Evolutionary conservation across 2,797 vertebrate genomes (phyloP).

Genomic region (Anguilla pacifica): DNA sequence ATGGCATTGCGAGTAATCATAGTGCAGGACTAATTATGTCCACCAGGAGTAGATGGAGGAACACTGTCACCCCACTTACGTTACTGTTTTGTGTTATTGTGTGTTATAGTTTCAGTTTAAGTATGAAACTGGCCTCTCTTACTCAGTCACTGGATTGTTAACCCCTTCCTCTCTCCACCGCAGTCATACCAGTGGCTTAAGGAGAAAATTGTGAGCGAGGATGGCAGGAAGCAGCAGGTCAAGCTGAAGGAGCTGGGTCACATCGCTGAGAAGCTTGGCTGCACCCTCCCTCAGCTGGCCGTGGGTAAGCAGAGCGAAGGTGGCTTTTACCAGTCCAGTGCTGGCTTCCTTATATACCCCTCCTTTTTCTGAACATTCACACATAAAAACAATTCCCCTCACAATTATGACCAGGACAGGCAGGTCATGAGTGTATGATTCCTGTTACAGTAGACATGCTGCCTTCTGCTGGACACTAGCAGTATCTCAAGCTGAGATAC

Average conservation of each 20-base stretch:
- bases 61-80: not conserved
- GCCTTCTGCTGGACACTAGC: conserved; percentile 20
- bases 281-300: conserved; percentile 94
- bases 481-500: not conserved
- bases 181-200: conserved; percentile 99
- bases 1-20: not conserved
- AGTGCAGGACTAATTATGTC: not conserved
- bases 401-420: not conserved
- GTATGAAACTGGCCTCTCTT: not conserved
- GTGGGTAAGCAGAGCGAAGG: conserved; percentile 78
- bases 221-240: conserved; percentile 91
- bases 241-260: conserved; percentile 93
- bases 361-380: not conserved
- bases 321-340: not conserved
- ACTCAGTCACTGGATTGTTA: not conserved
- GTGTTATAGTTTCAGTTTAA: not conserved
- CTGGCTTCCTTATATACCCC: conserved; percentile 14
- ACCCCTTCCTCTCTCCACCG: not conserved
- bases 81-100: not conserved
- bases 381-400: not conserved
- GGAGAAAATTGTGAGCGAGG: conserved; percentile 94
- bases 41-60: not conserved
- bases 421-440: not conserved
- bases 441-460: conserved; percentile 1
- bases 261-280: conserved; percentile 91